Evolutionary conservation across 2,888 invertebrate species (phyloP).

Genomic region (Drosophila algonquin): DNA sequence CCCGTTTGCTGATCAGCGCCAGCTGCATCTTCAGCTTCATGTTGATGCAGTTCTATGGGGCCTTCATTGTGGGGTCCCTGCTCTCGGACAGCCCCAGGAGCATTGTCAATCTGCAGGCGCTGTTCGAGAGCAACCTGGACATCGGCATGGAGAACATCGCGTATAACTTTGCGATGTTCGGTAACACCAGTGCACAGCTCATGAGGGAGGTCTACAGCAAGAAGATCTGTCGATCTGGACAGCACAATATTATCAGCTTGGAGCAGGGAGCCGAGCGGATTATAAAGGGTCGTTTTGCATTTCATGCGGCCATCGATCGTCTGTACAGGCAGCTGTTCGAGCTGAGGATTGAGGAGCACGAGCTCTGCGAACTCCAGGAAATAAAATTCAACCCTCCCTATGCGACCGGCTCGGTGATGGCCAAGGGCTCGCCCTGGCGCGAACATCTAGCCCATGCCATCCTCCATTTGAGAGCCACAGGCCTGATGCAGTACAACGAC

Average conservation of each 20-base stretch:
- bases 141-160: conserved; percentile 81
- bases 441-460: conserved; percentile 73
- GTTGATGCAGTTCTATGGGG: conserved; percentile 82
- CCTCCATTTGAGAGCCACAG: conserved; percentile 68
- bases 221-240: conserved; percentile 69
- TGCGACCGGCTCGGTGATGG: conserved; percentile 38
- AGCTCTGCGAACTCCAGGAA: conserved; percentile 81
- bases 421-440: conserved; percentile 73
- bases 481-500: conserved; percentile 72
- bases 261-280: conserved; percentile 71
- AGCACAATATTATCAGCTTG: conserved; percentile 69
- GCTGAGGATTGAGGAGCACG: conserved; percentile 59
- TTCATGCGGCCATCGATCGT: conserved; percentile 76
- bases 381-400: conserved; percentile 70
- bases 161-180: conserved; percentile 78
- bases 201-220: conserved; percentile 68
- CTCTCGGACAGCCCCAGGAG: conserved; percentile 75
- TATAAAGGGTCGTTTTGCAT: conserved; percentile 78
- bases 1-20: conserved; percentile 73
- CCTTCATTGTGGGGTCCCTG: conserved; percentile 82
- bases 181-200: conserved; percentile 65
- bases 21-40: conserved; percentile 78
- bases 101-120: conserved; percentile 72
- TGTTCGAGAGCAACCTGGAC: conserved; percentile 76
- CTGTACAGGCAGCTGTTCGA: conserved; percentile 70